Evolutionary conservation across 2,888 invertebrate species (phyloP).

Genomic region (Eupithecia inturbata): DNA sequence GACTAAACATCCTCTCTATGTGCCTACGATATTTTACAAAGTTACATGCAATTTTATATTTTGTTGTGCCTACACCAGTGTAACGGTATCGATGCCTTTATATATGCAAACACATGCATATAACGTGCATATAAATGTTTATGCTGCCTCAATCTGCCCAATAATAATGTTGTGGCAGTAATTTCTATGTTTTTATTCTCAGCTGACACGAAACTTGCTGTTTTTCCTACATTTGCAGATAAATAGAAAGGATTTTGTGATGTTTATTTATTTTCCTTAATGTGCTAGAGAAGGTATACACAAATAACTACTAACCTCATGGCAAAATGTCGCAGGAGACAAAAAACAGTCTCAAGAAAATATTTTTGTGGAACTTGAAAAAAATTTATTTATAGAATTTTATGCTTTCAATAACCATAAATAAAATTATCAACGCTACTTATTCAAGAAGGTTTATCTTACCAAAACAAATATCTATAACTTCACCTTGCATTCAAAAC

Average conservation of each 20-base stretch:
- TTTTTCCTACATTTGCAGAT: constrained; percentile 8
- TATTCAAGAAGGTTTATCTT: neutral
- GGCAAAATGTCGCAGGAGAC: neutral
- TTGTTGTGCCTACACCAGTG: constrained; percentile 24
- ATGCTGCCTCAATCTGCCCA: constrained; percentile 22
- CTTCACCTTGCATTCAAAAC: constrained; percentile 12
- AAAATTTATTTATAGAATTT: neutral
- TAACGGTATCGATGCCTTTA: constrained; percentile 30
- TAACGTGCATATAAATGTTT: constrained; percentile 30
- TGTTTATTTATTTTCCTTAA: constrained; percentile 1
- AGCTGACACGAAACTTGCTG: constrained; percentile 22
- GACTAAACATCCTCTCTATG: constrained; percentile 10
- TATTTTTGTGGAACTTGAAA: neutral
- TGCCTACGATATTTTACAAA: constrained; percentile 24
- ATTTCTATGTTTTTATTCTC: constrained; percentile 34
- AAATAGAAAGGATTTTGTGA: constrained; percentile 2
- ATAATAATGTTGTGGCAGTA: constrained; percentile 36
- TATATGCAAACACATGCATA: constrained; percentile 38
- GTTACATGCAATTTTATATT: constrained; percentile 30
- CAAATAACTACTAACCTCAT: neutral
- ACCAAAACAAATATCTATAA: neutral
- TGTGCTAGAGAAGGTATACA: neutral
- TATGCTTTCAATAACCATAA: neutral
- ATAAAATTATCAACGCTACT: neutral
- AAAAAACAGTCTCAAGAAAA: neutral